Conservation (phyloP, 92 coral and sea anemone species). For the Porites divaricata region DNA sequence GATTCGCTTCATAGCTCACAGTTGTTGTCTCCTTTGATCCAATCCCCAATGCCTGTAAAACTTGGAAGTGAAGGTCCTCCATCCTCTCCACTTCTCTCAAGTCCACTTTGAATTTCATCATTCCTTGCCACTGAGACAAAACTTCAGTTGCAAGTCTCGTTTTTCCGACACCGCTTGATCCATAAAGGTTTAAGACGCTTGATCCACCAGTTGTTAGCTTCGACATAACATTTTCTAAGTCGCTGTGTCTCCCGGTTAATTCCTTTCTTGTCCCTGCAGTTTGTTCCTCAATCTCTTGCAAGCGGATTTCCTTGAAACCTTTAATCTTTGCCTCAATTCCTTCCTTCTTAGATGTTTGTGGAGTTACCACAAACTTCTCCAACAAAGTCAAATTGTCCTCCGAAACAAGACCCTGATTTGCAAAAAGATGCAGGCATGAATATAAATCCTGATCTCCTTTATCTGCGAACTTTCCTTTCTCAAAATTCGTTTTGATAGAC, state of each 20-base stretch:
- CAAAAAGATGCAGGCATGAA: constrained; percentile 22
- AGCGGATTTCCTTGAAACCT: background rate
- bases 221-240: constrained; percentile 22
- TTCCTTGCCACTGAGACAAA: constrained; percentile 2
- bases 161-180: constrained; percentile 73
- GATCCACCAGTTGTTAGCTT: constrained; percentile 8
- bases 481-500: constrained; percentile 17
- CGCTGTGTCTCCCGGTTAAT: constrained; percentile 38
- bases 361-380: constrained; percentile 14
- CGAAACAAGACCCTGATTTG: constrained; percentile 31
- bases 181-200: constrained; percentile 49
- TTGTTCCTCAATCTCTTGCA: background rate
- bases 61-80: constrained; percentile 28
- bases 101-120: constrained; percentile 32
- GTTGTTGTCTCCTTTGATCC: background rate
- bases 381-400: constrained; percentile 35
- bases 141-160: constrained; percentile 61
- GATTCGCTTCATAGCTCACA: constrained; percentile 27
- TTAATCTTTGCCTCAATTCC: background rate
- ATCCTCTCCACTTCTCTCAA: constrained; percentile 35
- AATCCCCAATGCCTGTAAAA: constrained; percentile 32
- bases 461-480: background rate
- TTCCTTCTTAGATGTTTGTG: constrained; percentile 1
- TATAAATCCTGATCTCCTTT: constrained; percentile 32
- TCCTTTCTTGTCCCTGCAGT: background rate